Evolutionary conservation across 2,797 vertebrate species (phyloP).

Genomic region (Zalophus californianus): DNA sequence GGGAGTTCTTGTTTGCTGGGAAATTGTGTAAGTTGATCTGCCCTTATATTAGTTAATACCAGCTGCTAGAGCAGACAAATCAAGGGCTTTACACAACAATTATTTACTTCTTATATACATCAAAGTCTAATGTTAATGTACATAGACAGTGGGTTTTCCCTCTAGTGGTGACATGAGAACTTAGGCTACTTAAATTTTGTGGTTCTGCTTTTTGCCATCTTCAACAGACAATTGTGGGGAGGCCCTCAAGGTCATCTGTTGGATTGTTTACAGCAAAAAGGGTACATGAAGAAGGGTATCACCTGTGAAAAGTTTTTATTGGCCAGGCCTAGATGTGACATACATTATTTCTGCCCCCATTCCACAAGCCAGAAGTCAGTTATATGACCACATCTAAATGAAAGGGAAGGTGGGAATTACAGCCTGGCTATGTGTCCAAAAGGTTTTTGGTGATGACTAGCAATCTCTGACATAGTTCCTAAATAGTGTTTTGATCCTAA

Average conservation of each 20-base stretch:
- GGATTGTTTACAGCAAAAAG: neutral
- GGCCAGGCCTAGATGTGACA: neutral
- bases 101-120: conserved; percentile 20
- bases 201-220: neutral
- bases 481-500: conserved; percentile 22
- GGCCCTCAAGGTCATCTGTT: neutral
- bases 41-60: conserved; percentile 6
- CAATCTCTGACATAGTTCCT: neutral
- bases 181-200: neutral
- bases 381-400: neutral
- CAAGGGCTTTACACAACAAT: neutral
- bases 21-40: neutral
- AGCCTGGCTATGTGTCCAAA: neutral
- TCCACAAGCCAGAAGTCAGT: neutral
- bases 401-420: neutral
- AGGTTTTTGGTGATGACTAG: neutral
- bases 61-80: neutral
- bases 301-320: conserved; percentile 8
- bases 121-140: neutral
- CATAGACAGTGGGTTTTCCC: neutral
- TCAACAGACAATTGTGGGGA: neutral
- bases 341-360: neutral
- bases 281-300: neutral
- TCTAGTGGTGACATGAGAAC: neutral
- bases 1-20: neutral